Evolutionary conservation across 2,888 invertebrate species (phyloP).

Genomic region (Eledone cirrhosa): DNA sequence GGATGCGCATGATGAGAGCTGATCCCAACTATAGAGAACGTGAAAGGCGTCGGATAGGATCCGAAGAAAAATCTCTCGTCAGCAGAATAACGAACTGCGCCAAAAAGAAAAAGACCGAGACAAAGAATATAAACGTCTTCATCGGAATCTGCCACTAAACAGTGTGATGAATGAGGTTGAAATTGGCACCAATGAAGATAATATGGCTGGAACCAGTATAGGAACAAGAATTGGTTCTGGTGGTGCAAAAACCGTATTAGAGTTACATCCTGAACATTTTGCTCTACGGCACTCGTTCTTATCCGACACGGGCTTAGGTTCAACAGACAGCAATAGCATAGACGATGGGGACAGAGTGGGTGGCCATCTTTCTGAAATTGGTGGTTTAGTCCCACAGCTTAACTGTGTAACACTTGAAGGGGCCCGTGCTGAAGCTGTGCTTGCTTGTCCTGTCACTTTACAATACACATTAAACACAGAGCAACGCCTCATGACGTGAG

Average conservation of each 20-base stretch:
- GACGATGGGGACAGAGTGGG: slow-evolving; percentile 11
- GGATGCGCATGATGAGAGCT: slow-evolving; percentile 39
- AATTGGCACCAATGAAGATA: slow-evolving; percentile 10
- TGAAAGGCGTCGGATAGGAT: slow-evolving; percentile 40
- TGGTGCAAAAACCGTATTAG: slow-evolving; percentile 17
- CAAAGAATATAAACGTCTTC: slow-evolving; percentile 34
- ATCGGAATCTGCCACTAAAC: slow-evolving; percentile 15
- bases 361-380: not conserved
- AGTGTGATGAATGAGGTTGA: slow-evolving; percentile 24
- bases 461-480: slow-evolving; percentile 22
- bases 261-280: slow-evolving; percentile 21
- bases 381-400: not conserved
- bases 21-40: slow-evolving; percentile 40
- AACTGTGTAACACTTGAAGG: slow-evolving; percentile 20
- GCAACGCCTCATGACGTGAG: slow-evolving; percentile 15
- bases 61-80: slow-evolving; percentile 36
- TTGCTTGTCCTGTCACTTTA: slow-evolving; percentile 19
- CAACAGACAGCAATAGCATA: not conserved
- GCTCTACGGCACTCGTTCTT: slow-evolving; percentile 18
- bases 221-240: slow-evolving; percentile 20
- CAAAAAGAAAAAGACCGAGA: slow-evolving; percentile 38
- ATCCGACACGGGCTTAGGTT: not conserved
- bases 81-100: slow-evolving; percentile 32
- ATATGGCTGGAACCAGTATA: not conserved
- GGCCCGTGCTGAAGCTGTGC: slow-evolving; percentile 3